Evolutionary conservation across 2,797 vertebrate genomes (phyloP).

Genomic region (Rachycentron canadum): DNA sequence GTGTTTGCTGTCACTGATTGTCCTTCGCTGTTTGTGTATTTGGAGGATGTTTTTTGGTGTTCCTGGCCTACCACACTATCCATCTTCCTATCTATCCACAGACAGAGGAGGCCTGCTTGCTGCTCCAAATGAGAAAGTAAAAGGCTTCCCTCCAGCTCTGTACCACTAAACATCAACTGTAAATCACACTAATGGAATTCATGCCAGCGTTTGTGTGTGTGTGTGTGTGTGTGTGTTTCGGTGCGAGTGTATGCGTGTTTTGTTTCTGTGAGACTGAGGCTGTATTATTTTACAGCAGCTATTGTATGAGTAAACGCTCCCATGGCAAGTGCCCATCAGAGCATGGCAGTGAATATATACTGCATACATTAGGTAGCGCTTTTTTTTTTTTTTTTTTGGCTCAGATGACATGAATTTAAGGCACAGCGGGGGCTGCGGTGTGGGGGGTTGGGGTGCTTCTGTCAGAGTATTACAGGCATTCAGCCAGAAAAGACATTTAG

Average conservation of each 20-base stretch:
- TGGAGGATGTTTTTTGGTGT: constrained; percentile 42
- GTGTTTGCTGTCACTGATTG: constrained; percentile 11
- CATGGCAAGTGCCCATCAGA: constrained; percentile 29
- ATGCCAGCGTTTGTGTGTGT: constrained; percentile 21
- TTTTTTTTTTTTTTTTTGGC: constrained; percentile 6
- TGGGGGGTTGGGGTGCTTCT: not conserved
- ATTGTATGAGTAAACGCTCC: constrained; percentile 41
- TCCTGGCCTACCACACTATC: constrained; percentile 31
- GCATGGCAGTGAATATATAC: constrained; percentile 51
- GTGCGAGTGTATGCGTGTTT: not conserved
- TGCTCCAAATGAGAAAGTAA: constrained; percentile 65
- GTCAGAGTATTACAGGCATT: constrained; percentile 1
- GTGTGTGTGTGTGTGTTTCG: constrained; percentile 27
- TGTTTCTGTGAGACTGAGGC: constrained; percentile 45
- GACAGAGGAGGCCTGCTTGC: constrained; percentile 28
- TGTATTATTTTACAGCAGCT: constrained; percentile 53
- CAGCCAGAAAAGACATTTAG: constrained; percentile 14
- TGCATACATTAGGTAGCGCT: constrained; percentile 39
- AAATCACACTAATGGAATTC: constrained; percentile 63
- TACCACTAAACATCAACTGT: constrained; percentile 61
- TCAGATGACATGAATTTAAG: constrained; percentile 23
- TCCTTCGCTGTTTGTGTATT: constrained; percentile 35
- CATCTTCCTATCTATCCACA: constrained; percentile 38
- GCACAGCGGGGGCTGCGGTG: not conserved
- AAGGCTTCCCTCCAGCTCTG: constrained; percentile 56